Evolutionary conservation across 2,113 vertebrate genomes (phyloP).

Genomic region (Octodon degus): DNA sequence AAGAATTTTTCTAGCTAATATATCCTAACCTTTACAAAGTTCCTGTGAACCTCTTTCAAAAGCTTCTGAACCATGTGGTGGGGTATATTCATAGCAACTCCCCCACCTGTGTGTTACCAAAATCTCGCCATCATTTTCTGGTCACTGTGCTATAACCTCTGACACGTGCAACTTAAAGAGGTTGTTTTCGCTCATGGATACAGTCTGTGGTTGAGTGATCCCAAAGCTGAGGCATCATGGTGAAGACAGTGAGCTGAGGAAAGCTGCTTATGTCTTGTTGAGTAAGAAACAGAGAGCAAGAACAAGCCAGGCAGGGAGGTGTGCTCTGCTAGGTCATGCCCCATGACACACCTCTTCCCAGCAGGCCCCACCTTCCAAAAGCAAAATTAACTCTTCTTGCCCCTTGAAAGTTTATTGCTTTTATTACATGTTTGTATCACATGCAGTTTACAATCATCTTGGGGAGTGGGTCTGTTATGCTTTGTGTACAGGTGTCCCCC

Average conservation of each 20-base stretch:
- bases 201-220: not conserved
- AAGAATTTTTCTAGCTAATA: not conserved
- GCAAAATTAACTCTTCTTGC: not conserved
- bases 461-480: not conserved
- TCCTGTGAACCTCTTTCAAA: not conserved
- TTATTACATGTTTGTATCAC: not conserved
- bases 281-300: not conserved
- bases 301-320: not conserved
- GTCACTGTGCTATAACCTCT: not conserved
- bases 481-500: no score
- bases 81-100: not conserved
- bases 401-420: not conserved
- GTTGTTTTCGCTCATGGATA: not conserved
- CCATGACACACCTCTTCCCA: not conserved
- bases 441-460: not conserved
- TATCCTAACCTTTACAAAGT: not conserved
- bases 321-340: not conserved
- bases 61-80: not conserved
- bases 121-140: not conserved
- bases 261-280: not conserved
- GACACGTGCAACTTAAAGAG: not conserved
- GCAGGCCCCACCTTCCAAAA: not conserved
- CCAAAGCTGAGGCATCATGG: not conserved
- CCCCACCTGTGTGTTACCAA: not conserved
- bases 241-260: not conserved